These are phyloP conservation scores for Alviniconcha strummeri DNA, from an alignment of 2,888 invertebrate genomes.

Conservation along the genomic window DNA sequence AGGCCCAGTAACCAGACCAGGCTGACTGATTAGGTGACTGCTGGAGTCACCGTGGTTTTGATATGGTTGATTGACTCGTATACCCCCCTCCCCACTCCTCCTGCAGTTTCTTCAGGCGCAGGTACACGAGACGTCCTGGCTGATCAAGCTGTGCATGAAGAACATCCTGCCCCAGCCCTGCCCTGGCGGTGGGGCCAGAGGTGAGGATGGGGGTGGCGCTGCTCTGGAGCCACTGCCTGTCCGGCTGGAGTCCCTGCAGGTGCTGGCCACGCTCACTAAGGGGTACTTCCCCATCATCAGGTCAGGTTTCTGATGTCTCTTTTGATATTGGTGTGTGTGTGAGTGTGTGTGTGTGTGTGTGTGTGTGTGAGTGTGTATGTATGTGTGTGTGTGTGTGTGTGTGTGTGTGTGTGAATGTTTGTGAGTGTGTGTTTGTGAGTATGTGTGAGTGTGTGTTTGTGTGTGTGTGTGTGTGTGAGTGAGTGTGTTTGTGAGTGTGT, in stretches of 20 bases:
- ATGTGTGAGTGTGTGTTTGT: neutral
- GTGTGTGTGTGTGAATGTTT: neutral
- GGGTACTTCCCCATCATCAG: conserved; percentile 73
- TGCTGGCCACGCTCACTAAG: conserved; percentile 70
- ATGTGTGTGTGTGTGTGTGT: neutral
- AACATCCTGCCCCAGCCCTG: conserved; percentile 61
- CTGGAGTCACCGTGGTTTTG: too few species aligned
- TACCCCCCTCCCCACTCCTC: too few species aligned
- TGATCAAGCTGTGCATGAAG: conserved; percentile 68
- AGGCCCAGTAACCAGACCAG: too few species aligned
- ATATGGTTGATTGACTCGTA: too few species aligned
- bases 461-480: neutral
- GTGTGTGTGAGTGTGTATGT: neutral
- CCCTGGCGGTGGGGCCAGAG: conserved; percentile 3
- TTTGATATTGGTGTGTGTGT: neutral
- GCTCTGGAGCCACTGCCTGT: conserved; percentile 78
- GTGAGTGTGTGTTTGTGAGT: too few species aligned
- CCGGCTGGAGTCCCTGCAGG: conserved; percentile 86
- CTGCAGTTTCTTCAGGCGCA: conserved; percentile 52
- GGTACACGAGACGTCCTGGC: conserved; percentile 66
- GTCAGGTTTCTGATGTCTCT: conserved; percentile 44
- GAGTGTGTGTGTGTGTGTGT: neutral
- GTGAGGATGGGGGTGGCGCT: neutral
- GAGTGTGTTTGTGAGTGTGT: neutral
- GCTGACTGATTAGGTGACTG: too few species aligned